A percentile compares a stretch with the other conserved stretches of the same genome.
These are phyloP conservation scores for Pseudopleuronectes americanus DNA, from an alignment of 2,797 vertebrate genomes.

Conservation along the genomic window DNA sequence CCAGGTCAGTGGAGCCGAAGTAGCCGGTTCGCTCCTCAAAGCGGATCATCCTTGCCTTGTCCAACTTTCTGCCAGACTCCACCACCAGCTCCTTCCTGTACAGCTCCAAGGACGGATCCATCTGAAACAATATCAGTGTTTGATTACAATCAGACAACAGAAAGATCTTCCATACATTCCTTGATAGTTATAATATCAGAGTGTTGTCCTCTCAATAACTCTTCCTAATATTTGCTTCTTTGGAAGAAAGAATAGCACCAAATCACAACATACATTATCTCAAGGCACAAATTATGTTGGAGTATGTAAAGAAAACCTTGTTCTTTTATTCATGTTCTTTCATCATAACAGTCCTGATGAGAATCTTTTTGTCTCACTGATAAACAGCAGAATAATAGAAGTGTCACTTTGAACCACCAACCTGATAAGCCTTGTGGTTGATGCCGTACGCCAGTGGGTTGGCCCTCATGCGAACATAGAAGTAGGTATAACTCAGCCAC, in stretches of 20 bases:
- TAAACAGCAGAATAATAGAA: background rate
- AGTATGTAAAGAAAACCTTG: no score
- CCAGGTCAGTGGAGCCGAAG: slow-evolving; percentile 95
- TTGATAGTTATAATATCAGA: background rate
- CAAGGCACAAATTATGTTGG: no score
- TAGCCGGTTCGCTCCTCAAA: slow-evolving; percentile 97
- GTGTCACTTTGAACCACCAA: slow-evolving; percentile 2
- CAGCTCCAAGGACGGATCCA: slow-evolving; percentile 91
- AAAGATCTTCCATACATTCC: background rate
- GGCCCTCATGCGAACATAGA: slow-evolving; percentile 98
- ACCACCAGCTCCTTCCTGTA: slow-evolving; percentile 93
- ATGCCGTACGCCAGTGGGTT: slow-evolving; percentile 98
- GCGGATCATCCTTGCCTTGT: slow-evolving; percentile 97
- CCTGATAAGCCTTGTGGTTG: slow-evolving; percentile 97
- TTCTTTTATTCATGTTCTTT: no score
- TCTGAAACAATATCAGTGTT: slow-evolving; percentile 72
- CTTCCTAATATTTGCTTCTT: no score
- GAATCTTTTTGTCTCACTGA: no score
- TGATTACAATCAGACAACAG: background rate
- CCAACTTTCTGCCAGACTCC: slow-evolving; percentile 92
- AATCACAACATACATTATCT: no score
- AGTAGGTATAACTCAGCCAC: slow-evolving; percentile 99
- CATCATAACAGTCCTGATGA: no score
- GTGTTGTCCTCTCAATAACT: no score
- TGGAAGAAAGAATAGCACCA: no score